Evolutionary conservation across 2,888 invertebrate genomes (phyloP), one percentile per base, ranked within the genome.

Genomic region (Tubulanus polymorphus): DNA sequence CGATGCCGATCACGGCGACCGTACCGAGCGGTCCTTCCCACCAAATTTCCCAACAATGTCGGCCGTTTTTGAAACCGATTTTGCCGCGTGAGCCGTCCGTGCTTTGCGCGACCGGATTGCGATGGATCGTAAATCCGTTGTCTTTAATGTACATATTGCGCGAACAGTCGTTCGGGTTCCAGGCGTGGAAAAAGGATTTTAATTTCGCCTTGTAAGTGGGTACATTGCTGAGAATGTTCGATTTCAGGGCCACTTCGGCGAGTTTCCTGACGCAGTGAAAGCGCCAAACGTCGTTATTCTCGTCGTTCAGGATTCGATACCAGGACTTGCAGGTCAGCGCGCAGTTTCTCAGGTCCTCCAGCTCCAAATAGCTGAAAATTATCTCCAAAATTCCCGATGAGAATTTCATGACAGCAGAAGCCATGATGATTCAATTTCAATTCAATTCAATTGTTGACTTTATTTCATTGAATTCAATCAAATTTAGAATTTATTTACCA

Each of bases 21-120:
- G 97, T 99, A 10, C 97, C 97, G 59, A 97, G 81, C 2, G 97
- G 97, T 18, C 97, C 96, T 83, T 95, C 94, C 95, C 95, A 96
- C 80, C 93, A 91, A 8, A 96, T 90, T 82, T 96, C 95, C 96
- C 96, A 96, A 26, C 93, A 90, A 81, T 96, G 96, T 61, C 95
- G 85, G 8, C 95, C 96, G 75, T 89, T 86, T 69, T 88, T 84
- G 79, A 94, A 95, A 1, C 94, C 76, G 37, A 75, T 85, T 91
- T 96, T 64, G 86, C 90, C 80, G 89, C 86, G 67, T 88, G 90
- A 63, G 46, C 91, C 95, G 82, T 99, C 97, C 56, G 96, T 97
- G 81, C 94, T 95, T 81, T 97, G 97, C 37, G 97, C 97, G 50
- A 99, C 93, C 48, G 97, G 97, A 81, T 96, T 95, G 75, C 97